Conservation (phyloP, 2,888 invertebrate genomes). For the Scaptomyza polygonia region DNA sequence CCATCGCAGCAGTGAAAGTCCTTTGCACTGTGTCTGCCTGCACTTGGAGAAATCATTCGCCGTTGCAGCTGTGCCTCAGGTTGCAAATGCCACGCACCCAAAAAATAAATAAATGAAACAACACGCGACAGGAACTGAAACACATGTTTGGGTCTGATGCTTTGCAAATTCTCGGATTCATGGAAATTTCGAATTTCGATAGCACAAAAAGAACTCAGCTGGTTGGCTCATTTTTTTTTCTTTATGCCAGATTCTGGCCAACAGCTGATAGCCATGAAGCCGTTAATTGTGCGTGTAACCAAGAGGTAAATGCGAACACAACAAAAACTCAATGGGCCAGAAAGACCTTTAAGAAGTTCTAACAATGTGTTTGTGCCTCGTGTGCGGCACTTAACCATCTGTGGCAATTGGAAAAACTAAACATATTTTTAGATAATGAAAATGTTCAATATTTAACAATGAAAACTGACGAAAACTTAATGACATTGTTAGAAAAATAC, state of each 20-base stretch:
- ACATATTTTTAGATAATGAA: background rate
- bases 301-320: slow-evolving; percentile 34
- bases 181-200: slow-evolving; percentile 42
- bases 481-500: too few relatives aligned
- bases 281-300: slow-evolving; percentile 69
- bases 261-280: slow-evolving; percentile 71
- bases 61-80: slow-evolving; percentile 59
- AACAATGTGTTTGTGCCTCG: slow-evolving; percentile 4
- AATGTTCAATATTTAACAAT: background rate
- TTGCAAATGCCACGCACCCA: slow-evolving; percentile 33
- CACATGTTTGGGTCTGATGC: slow-evolving; percentile 48
- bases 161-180: slow-evolving; percentile 53
- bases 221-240: slow-evolving; percentile 4
- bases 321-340: slow-evolving; percentile 45
- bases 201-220: slow-evolving; percentile 30
- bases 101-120: slow-evolving; percentile 15
- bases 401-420: slow-evolving; percentile 22
- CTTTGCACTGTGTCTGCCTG: slow-evolving; percentile 74
- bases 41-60: slow-evolving; percentile 69
- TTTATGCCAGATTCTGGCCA: slow-evolving; percentile 21
- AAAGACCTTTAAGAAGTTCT: slow-evolving; percentile 29
- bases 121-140: slow-evolving; percentile 61
- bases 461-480: background rate
- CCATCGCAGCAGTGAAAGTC: slow-evolving; percentile 80
- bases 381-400: slow-evolving; percentile 39